A percentile compares a stretch with the other conserved stretches of the same genome.
phyloP scores from a whole-genome alignment of 2,888 invertebrate species.

The Calliscelio sp. region DNA sequence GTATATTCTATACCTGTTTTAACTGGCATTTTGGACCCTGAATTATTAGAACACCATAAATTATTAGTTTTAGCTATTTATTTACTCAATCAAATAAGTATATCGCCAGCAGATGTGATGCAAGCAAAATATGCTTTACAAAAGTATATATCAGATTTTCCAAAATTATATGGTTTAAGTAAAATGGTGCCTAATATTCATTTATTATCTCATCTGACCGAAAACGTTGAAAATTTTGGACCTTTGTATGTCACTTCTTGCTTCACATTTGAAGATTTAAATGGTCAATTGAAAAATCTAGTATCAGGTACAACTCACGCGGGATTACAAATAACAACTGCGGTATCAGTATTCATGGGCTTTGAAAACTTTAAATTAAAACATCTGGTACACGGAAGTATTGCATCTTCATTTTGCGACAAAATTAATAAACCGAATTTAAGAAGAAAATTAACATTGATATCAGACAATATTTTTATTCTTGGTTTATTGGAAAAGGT shows the following conservation, averaged over 20 bases:
- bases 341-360: not conserved
- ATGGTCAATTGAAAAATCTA: slow-evolving; percentile 7
- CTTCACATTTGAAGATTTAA: slow-evolving; percentile 10
- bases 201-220: not conserved
- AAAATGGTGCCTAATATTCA: slow-evolving; percentile 12
- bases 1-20: slow-evolving; percentile 4
- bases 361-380: not conserved
- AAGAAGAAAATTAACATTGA: not conserved
- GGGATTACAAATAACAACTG: not conserved
- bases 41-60: not conserved
- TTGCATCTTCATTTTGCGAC: not conserved
- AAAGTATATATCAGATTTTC: not conserved
- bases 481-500: not conserved
- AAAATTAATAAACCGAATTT: not conserved
- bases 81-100: slow-evolving; percentile 6
- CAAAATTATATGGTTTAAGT: not conserved
- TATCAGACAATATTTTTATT: not conserved
- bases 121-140: not conserved
- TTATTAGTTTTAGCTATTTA: not conserved
- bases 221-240: slow-evolving; percentile 11
- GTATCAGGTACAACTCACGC: not conserved
- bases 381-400: not conserved
- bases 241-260: not conserved
- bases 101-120: not conserved
- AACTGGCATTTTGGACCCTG: not conserved